Evolutionary conservation across 2,797 vertebrate species (phyloP).

Genomic region (Pelochelys cantorii): DNA sequence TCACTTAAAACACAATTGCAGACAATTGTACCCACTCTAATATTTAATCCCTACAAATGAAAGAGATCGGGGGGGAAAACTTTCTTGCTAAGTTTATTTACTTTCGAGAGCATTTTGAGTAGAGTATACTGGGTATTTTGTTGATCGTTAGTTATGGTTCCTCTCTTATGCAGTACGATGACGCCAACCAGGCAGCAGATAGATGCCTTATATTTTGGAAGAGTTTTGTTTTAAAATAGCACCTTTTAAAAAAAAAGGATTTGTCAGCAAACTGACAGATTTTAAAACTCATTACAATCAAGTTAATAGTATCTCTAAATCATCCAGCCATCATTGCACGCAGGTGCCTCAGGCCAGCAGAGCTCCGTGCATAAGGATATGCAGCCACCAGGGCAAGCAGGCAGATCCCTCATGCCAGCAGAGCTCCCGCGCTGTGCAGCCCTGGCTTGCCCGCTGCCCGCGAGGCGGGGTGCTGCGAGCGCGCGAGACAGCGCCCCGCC

Average conservation of each 20-base stretch:
- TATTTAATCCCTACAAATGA: neutral
- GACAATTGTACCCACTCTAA: neutral
- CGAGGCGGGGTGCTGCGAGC: no score
- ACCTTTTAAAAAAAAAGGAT: neutral
- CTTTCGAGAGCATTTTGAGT: neutral
- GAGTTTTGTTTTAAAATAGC: neutral
- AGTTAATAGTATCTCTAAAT: neutral
- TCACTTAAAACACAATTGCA: neutral
- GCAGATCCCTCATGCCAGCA: neutral
- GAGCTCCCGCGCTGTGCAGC: rapidly evolving
- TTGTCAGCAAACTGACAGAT: neutral
- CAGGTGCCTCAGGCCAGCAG: no score
- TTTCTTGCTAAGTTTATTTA: neutral
- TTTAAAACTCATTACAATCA: neutral
- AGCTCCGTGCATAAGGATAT: neutral
- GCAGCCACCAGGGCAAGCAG: no score
- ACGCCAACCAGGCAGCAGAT: neutral
- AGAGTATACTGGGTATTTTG: neutral
- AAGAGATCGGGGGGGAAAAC: no score
- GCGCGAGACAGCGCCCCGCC: neutral
- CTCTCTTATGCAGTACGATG: neutral
- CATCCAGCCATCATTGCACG: no score
- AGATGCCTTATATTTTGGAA: neutral
- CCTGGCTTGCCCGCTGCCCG: neutral
- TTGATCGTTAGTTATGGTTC: neutral